A percentile compares a stretch with the other conserved stretches of the same genome.
Evolutionary conservation across 2,113 vertebrate genomes (phyloP).

Genomic region (Asarcornis scutulata): DNA sequence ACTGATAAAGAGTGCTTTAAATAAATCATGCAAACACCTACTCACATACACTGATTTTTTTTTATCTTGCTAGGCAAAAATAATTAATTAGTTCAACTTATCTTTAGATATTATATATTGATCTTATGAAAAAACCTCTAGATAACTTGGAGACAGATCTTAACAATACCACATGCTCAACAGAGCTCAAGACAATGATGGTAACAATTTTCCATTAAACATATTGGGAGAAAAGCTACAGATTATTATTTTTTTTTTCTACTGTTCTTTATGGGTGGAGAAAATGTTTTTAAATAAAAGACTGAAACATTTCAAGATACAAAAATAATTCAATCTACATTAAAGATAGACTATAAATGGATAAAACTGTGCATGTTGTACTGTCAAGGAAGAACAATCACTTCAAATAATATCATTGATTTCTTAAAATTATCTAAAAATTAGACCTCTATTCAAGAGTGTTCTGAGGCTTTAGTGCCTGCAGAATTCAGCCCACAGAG

Average conservation of each 20-base stretch:
- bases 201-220: background rate
- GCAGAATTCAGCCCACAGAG: background rate
- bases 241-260: background rate
- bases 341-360: background rate
- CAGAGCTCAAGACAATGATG: background rate
- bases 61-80: background rate
- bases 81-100: slow-evolving; percentile 31
- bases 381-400: background rate
- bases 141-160: background rate
- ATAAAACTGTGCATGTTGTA: background rate
- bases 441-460: background rate
- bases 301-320: background rate
- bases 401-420: background rate
- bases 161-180: background rate
- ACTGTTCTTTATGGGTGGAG: background rate
- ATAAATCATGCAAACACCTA: background rate
- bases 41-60: background rate
- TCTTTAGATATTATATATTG: slow-evolving; percentile 24
- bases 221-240: background rate
- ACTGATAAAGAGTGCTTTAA: background rate
- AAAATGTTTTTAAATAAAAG: background rate
- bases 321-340: background rate
- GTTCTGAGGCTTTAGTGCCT: background rate
- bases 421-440: background rate
- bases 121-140: background rate